Base-by-base conservation (phyloP, 2,797 vertebrate species). In the Pipistrellus nathusii region DNA sequence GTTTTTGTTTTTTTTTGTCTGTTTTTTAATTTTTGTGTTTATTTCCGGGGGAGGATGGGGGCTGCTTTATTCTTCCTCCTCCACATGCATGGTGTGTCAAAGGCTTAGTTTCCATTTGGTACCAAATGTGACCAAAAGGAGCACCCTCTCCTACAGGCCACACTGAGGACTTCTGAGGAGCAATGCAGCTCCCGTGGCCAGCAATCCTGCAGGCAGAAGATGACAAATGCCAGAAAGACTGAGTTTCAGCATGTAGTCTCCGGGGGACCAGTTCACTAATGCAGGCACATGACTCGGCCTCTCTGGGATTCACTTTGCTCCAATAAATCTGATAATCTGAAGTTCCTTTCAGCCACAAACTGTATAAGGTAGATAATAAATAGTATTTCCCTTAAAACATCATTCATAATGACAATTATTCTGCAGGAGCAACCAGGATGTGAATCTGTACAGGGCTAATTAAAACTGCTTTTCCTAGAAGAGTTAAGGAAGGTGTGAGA, bases 161-260 rank as follows among this genome's bases (percentile, higher is more conserved):
- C 18, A 10, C 3, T 83, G 32, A 93, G 41, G 53, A 62, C 10
- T 38, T 46, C 7, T 8, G 4, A 2, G 30, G 20, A 76, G 59
- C 25, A n/a, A 57, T 14, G 2, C 1, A 30, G 44, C 53, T 44
- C n/a, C 25, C 20, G 81, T 62, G 23, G 11, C 3, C 0, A 6
- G 5, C 44, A 46, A 25, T 7, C 8, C 30, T 32, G 78, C 13
- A 64, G 14, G 11, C 18, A 90, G 44, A 76, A 59, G 14, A 23
- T 32, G 6, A 1, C 2, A 46, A 38, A 5, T 68, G 35, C 44
- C 44, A 82, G 6, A 18, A 48, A 89, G 44, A 62, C 23, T 23
- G 27, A 48, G 1, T 5, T 27, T 1, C 9, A 18, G 3, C 8
- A 0, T 2, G 2, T 44, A 2, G 1, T 32, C 4, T 69, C 10